Conservation (phyloP, 2,797 vertebrate species). For the Podarcis siculus region DNA sequence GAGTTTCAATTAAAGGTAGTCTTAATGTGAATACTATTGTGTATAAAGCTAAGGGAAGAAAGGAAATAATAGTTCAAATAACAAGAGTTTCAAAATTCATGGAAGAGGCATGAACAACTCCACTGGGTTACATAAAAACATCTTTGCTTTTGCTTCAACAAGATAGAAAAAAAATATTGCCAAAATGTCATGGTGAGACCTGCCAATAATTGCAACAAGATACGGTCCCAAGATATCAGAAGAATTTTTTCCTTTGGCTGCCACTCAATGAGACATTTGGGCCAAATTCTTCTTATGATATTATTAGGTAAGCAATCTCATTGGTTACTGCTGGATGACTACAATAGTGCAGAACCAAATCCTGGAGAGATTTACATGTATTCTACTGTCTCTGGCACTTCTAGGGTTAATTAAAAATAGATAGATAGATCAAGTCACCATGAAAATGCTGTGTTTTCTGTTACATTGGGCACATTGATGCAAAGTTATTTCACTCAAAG, state of each 20-base stretch:
- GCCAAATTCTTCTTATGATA: background rate
- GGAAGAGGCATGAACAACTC: slow-evolving; percentile 19
- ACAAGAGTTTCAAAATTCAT: slow-evolving; percentile 1
- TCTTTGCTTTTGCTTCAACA: slow-evolving; percentile 10
- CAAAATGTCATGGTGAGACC: slow-evolving; percentile 40
- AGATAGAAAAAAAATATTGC: background rate
- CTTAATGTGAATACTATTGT: background rate
- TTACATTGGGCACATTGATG: background rate
- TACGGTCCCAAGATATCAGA: slow-evolving; percentile 4
- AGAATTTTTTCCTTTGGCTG: slow-evolving; percentile 19
- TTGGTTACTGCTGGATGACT: background rate
- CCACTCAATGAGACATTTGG: background rate
- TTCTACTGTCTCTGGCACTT: background rate
- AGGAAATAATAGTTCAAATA: background rate
- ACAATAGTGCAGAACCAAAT: background rate
- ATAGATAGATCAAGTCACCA: background rate
- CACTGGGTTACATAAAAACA: background rate
- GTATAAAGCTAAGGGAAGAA: background rate
- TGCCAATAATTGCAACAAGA: slow-evolving; percentile 24
- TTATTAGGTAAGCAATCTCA: background rate
- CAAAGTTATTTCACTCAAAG: background rate
- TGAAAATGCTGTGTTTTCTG: background rate
- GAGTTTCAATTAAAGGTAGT: background rate
- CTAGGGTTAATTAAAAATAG: background rate
- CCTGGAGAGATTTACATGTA: background rate